A percentile compares a stretch with the other conserved stretches of the same genome.
These are phyloP conservation scores for Leptinotarsa peninsularis DNA, from an alignment of 2,888 invertebrate species.

Conservation along the genomic window DNA sequence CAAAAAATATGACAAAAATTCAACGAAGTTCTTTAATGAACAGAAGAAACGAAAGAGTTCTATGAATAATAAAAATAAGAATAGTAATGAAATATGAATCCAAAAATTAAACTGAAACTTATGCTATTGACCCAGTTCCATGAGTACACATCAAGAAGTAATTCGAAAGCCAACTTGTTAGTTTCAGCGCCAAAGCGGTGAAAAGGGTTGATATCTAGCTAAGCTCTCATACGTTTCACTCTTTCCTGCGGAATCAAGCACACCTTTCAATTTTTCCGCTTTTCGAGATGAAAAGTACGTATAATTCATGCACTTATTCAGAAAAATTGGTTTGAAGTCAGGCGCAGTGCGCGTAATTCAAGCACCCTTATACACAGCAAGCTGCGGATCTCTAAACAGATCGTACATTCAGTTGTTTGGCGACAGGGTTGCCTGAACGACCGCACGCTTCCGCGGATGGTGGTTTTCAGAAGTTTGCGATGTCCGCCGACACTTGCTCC, in stretches of 20 bases:
- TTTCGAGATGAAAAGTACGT: slow-evolving; percentile 20
- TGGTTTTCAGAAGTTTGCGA: slow-evolving; percentile 3
- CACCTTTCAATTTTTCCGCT: slow-evolving; percentile 11
- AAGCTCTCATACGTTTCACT: slow-evolving; percentile 1
- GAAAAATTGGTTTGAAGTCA: slow-evolving; percentile 27
- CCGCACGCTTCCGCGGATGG: neutral
- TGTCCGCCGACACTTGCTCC: neutral
- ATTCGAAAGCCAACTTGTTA: neutral
- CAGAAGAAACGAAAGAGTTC: neutral
- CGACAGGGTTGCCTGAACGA: slow-evolving; percentile 19
- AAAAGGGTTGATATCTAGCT: neutral
- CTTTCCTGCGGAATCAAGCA: neutral
- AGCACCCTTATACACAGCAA: slow-evolving; percentile 29
- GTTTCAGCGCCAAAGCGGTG: neutral
- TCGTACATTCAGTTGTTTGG: slow-evolving; percentile 33
- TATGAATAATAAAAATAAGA: neutral
- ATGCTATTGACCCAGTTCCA: neutral
- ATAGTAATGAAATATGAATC: neutral
- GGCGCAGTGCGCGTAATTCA: slow-evolving; percentile 33
- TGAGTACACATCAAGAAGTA: neutral
- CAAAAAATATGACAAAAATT: no score
- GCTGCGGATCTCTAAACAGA: slow-evolving; percentile 17
- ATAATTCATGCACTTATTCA: slow-evolving; percentile 30
- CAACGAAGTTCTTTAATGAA: no score
- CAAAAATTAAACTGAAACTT: neutral